These are phyloP conservation scores for human DNA, from an alignment of 2,113 vertebrate species.

Conservation along the genomic window DNA sequence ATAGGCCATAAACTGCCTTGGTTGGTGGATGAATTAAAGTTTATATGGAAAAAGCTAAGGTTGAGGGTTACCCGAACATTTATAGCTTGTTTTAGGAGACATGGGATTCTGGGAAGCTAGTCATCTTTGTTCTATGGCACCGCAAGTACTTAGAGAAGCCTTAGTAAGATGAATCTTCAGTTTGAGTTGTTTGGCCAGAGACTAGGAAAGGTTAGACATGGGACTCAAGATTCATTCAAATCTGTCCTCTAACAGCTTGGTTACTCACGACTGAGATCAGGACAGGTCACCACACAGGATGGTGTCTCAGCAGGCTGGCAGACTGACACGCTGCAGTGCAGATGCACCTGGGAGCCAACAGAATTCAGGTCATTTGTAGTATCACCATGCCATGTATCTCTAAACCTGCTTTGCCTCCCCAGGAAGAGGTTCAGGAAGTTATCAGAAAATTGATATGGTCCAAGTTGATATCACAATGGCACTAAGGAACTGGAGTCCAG, in stretches of 20 bases:
- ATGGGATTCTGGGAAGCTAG: background rate
- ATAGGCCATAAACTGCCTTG: background rate
- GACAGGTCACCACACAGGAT: constrained; percentile 60
- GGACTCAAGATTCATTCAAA: background rate
- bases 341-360: constrained; percentile 67
- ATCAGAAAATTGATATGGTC: background rate
- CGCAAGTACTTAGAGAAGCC: background rate
- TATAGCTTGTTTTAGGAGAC: background rate
- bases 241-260: background rate
- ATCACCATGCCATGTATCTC: no score
- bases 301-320: constrained; percentile 55
- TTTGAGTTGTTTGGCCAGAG: background rate
- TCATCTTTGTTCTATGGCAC: background rate
- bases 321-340: constrained; percentile 79
- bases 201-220: background rate
- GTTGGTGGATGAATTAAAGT: background rate
- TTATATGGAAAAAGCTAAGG: background rate
- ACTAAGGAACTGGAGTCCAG: background rate
- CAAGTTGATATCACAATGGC: no score
- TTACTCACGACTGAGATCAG: constrained; percentile 63
- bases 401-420: background rate
- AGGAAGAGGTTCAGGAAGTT: background rate
- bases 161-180: background rate
- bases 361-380: background rate
- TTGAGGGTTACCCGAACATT: background rate